Evolutionary conservation across 2,797 vertebrate genomes (phyloP).

Genomic region (Bufotes viridis): DNA sequence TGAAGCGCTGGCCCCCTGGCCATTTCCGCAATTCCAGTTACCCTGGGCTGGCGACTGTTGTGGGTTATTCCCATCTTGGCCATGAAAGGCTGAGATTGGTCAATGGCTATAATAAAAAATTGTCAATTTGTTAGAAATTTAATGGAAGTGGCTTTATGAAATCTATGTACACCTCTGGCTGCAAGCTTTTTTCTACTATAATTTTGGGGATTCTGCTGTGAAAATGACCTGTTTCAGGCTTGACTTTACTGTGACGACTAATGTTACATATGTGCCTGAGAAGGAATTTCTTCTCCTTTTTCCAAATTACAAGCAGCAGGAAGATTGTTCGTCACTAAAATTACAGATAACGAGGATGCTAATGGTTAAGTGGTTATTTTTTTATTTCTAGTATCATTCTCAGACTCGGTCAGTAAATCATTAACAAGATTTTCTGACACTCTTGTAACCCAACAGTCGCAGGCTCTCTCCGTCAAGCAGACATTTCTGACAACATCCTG

Average conservation of each 20-base stretch:
- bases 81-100: no score
- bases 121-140: no score
- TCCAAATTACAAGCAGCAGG: conserved; percentile 48
- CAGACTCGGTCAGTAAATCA: conserved; percentile 40
- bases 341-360: conserved; percentile 57
- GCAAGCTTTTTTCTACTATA: background rate
- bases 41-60: no score
- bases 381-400: conserved; percentile 44
- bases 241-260: conserved; percentile 29
- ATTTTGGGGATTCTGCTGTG: background rate
- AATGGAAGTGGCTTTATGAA: no score
- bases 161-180: background rate
- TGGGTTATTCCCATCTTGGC: no score
- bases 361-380: conserved; percentile 53
- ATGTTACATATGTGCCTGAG: conserved; percentile 36
- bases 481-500: conserved; percentile 40
- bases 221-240: conserved; percentile 20
- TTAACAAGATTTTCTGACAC: conserved; percentile 54
- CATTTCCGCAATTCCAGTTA: no score
- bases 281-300: conserved; percentile 35
- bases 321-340: conserved; percentile 50
- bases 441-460: conserved; percentile 10
- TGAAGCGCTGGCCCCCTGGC: no score
- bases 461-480: conserved; percentile 27
- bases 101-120: no score